phyloP scores from a whole-genome alignment of 2,888 invertebrate species.

The Callimorpha dominula region DNA sequence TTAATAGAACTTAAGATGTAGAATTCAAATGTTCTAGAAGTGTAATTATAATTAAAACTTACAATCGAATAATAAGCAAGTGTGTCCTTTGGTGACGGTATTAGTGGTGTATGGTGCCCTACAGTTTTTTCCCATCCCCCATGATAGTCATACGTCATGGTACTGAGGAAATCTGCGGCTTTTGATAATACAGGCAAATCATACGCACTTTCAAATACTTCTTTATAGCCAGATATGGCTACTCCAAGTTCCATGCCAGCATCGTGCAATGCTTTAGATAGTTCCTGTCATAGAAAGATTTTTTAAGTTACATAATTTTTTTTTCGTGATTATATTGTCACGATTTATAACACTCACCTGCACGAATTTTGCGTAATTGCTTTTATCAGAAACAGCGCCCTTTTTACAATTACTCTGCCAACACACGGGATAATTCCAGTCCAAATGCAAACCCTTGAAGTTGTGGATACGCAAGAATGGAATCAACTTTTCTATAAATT shows the following conservation, averaged over 20 bases:
- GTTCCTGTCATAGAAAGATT: slow-evolving; percentile 80
- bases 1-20: neutral
- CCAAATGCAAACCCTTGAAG: slow-evolving; percentile 95
- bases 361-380: slow-evolving; percentile 92
- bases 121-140: slow-evolving; percentile 95
- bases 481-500: slow-evolving; percentile 90
- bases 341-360: slow-evolving; percentile 79
- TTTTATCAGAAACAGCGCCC: slow-evolving; percentile 92
- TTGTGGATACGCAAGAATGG: slow-evolving; percentile 91
- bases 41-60: slow-evolving; percentile 64
- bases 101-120: slow-evolving; percentile 93
- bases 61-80: slow-evolving; percentile 93
- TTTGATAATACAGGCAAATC: slow-evolving; percentile 90
- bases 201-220: slow-evolving; percentile 95
- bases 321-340: neutral
- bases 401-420: slow-evolving; percentile 96
- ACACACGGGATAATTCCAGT: slow-evolving; percentile 98
- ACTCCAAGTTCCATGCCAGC: slow-evolving; percentile 92
- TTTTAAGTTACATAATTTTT: neutral
- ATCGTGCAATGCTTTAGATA: slow-evolving; percentile 88
- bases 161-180: slow-evolving; percentile 92
- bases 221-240: slow-evolving; percentile 95
- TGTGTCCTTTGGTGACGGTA: slow-evolving; percentile 88
- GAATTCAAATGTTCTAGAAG: neutral
- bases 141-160: slow-evolving; percentile 96